Evolutionary conservation across 2,888 invertebrate species (phyloP).

Genomic region (Chymomyza amoena): DNA sequence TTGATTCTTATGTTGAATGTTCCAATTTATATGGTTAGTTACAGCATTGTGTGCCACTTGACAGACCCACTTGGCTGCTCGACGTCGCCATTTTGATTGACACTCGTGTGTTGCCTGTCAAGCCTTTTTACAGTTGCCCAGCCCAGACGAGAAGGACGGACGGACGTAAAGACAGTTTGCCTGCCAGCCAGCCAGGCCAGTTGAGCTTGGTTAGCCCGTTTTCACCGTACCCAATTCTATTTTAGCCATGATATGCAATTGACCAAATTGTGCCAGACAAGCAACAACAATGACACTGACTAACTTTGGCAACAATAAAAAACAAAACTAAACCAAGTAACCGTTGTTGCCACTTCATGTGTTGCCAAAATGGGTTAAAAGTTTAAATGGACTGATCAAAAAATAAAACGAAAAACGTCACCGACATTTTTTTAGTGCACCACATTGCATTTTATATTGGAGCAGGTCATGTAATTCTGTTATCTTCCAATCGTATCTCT

Average conservation of each 20-base stretch:
- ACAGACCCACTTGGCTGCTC: conserved; percentile 13
- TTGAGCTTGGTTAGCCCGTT: conserved; percentile 9
- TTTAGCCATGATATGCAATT: conserved; percentile 1
- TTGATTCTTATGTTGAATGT: conserved; percentile 19
- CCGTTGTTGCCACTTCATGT: conserved; percentile 42
- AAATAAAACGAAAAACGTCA: conserved; percentile 5
- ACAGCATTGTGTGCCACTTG: background rate
- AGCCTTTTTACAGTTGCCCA: conserved; percentile 20
- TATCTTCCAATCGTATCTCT: background rate
- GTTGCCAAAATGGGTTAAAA: conserved; percentile 18
- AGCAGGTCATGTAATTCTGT: conserved; percentile 59
- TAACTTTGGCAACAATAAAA: conserved; percentile 39
- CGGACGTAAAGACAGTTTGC: conserved; percentile 44
- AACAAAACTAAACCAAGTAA: conserved; percentile 41
- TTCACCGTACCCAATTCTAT: conserved; percentile 51
- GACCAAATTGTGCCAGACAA: conserved; percentile 43
- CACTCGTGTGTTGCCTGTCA: conserved; percentile 14
- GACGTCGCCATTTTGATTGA: conserved; percentile 11
- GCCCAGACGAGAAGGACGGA: conserved; percentile 9
- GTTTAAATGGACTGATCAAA: background rate
- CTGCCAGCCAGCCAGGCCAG: too few species aligned
- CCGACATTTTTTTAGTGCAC: conserved; percentile 19
- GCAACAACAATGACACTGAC: conserved; percentile 15
- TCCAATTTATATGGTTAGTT: conserved; percentile 30
- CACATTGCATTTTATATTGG: conserved; percentile 40